These are phyloP conservation scores for Palythoa caribaeorum DNA, from an alignment of 92 coral and sea anemone species.

Conservation along the genomic window DNA sequence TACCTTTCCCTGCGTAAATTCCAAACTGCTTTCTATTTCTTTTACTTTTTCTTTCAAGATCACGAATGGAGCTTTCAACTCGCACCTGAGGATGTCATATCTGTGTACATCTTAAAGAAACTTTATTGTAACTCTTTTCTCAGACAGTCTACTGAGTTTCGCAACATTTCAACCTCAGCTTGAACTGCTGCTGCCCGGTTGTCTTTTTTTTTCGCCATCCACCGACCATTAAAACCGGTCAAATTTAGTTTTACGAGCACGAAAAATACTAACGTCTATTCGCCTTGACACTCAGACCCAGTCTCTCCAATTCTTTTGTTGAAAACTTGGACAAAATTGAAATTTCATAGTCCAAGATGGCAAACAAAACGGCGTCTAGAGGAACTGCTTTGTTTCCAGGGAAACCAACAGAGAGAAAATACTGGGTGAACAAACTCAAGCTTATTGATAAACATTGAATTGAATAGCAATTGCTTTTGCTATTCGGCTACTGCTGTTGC, in stretches of 20 bases:
- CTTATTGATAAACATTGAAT: no score
- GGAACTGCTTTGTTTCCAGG: no score
- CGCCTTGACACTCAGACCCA: not conserved
- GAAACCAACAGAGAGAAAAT: no score
- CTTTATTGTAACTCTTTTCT: conserved; percentile 1
- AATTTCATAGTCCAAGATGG: no score
- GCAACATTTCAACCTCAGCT: not conserved
- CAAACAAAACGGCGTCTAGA: no score
- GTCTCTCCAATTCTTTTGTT: no score
- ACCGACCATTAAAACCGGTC: conserved; percentile 14
- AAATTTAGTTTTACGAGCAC: not conserved
- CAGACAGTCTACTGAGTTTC: not conserved
- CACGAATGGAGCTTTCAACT: not conserved
- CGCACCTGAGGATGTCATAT: not conserved
- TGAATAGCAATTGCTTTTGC: no score
- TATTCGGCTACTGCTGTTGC: no score
- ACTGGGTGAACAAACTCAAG: no score
- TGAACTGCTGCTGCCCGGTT: not conserved
- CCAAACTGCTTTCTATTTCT: not conserved
- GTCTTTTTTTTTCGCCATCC: not conserved
- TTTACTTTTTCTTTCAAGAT: not conserved
- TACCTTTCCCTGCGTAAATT: not conserved
- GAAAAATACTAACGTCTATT: not conserved
- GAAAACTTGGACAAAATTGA: no score
- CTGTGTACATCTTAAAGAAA: not conserved